These are phyloP conservation scores for Vulpes ferrilata DNA, from an alignment of 2,113 vertebrate genomes.

Conservation along the genomic window DNA sequence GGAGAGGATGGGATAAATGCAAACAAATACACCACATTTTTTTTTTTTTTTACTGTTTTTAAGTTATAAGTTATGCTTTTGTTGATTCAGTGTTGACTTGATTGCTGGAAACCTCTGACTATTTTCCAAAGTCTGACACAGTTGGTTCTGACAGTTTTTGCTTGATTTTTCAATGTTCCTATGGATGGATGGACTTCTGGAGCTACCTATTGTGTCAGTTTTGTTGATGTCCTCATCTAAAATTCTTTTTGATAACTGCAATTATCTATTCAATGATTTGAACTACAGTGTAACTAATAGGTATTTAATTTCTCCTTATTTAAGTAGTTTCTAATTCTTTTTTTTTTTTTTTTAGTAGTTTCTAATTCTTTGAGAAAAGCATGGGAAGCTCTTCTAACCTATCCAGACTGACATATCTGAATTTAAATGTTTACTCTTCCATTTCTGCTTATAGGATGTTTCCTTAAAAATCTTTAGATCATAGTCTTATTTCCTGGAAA, in stretches of 20 bases:
- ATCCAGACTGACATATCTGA: neutral
- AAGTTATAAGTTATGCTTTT: neutral
- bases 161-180: neutral
- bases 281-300: neutral
- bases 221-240: neutral
- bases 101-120: neutral
- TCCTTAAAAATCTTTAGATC: neutral
- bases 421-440: neutral
- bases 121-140: neutral
- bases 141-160: neutral
- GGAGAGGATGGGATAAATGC: accelerated
- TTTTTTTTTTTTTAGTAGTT: neutral
- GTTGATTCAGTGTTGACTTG: neutral
- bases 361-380: neutral
- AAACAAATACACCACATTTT: neutral
- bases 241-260: neutral
- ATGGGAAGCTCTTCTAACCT: neutral
- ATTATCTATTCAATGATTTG: neutral
- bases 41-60: neutral
- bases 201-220: neutral
- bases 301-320: neutral
- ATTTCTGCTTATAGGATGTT: neutral
- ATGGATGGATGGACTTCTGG: neutral
- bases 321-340: neutral
- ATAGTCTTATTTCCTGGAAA: neutral